These are phyloP conservation scores for Lamellibrachia columna DNA, from an alignment of 2,888 invertebrate species.

Conservation along the genomic window DNA sequence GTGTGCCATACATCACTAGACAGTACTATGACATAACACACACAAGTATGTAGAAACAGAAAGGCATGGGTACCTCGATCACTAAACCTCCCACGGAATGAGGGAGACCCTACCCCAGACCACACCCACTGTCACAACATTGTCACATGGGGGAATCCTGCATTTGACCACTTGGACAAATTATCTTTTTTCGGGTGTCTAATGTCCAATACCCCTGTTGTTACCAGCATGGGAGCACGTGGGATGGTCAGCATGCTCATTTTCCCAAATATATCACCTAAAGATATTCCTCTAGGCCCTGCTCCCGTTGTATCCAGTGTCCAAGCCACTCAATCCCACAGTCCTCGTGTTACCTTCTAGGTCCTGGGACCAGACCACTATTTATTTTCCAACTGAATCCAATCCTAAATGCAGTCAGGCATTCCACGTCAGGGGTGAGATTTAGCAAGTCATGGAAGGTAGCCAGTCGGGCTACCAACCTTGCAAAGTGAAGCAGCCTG, in stretches of 20 bases:
- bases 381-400: neutral
- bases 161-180: neutral
- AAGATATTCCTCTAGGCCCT: neutral
- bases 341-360: neutral
- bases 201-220: neutral
- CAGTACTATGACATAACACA: too few species aligned
- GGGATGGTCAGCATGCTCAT: neutral
- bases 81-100: too few species aligned
- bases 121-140: too few species aligned
- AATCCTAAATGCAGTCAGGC: neutral
- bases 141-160: too few species aligned
- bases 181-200: neutral
- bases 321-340: neutral
- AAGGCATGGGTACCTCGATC: too few species aligned
- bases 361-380: neutral
- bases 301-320: neutral
- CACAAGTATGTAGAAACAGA: too few species aligned
- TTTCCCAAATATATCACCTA: neutral
- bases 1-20: too few species aligned
- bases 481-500: too few species aligned
- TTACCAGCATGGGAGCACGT: neutral
- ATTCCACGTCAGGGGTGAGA: neutral
- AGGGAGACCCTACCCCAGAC: too few species aligned
- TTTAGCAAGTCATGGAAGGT: too few species aligned
- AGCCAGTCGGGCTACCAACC: too few species aligned